Base-by-base conservation (phyloP, 2,888 invertebrate genomes). In the Metallyticus violacea region DNA sequence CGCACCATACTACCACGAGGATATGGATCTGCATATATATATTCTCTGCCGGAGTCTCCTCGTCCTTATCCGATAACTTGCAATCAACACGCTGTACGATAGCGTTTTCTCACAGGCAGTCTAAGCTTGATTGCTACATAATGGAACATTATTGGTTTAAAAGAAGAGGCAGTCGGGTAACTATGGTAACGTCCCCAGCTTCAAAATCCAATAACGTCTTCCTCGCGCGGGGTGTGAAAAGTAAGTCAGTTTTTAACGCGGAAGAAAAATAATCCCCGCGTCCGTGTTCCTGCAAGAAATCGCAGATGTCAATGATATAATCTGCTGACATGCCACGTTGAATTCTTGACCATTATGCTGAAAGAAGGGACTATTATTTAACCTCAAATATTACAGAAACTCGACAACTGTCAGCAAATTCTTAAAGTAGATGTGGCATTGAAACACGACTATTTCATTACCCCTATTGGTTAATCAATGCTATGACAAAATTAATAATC, bases 131-230 rank as follows among this genome's bases (percentile, higher is more conserved):
- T 88, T 88, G 88, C 88, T 88, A 88, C 88, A 88, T 88, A 88
- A 88, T 88, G 88, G 87, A 88, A 88, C 88, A 88, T 88, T 88
- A 88, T 88, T 88, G 88, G 88, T 88, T 88, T 87, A 88, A 87
- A 88, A 88, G 88, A 85, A 81, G 84, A 85, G 87, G 85, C 29
- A 87, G 80, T 84, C 85, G 85, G 85, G 88, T 88, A 82, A 79
- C 87, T 85, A 88, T 88, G 85, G 88, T 81, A 86, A 88, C 88
- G 81, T 83, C 87, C 86, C 30, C 77, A 78, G 62, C 77, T 27
- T 86, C 81, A 87, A 87, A 88, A 88, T 88, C 88, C 87, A 88
- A 88, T 88, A 88, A 85, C 86, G 88, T 77, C 26, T 62, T 62
- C 40, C 15, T 62, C 40, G 22, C 40, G 40, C 40, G 15, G 78